Evolutionary conservation across 2,888 invertebrate species (phyloP).

Genomic region (Cerceris rybyensis): DNA sequence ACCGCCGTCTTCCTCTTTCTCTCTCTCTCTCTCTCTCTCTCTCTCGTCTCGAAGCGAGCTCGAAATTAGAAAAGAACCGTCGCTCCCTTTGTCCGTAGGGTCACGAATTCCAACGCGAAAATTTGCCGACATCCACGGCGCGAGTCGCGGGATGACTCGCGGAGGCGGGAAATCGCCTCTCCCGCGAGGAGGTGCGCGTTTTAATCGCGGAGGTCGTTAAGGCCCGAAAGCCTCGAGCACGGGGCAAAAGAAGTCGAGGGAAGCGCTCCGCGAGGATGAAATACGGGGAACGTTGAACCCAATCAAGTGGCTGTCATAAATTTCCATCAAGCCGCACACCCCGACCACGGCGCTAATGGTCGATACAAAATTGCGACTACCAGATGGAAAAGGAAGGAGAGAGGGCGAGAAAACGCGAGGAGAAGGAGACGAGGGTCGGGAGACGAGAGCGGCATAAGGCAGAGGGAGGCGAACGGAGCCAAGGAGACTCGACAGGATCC

Average conservation of each 20-base stretch:
- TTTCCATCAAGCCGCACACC: slow-evolving; percentile 78
- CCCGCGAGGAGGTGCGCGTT: slow-evolving; percentile 33
- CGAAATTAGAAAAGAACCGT: too few relatives aligned
- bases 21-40: too few relatives aligned
- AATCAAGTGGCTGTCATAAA: slow-evolving; percentile 81
- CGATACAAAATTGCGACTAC: slow-evolving; percentile 75
- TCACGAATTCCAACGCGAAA: too few relatives aligned
- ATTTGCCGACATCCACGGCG: too few relatives aligned
- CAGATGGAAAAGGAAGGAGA: slow-evolving; percentile 29
- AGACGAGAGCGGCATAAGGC: slow-evolving; percentile 16
- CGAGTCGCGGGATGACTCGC: too few relatives aligned
- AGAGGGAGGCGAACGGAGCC: slow-evolving; percentile 11
- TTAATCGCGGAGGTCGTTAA: slow-evolving; percentile 65
- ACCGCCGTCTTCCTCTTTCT: too few relatives aligned
- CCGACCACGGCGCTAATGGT: slow-evolving; percentile 75
- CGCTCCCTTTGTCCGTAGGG: too few relatives aligned
- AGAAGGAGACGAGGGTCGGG: slow-evolving; percentile 9
- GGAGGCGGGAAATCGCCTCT: background rate
- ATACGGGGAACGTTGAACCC: slow-evolving; percentile 80
- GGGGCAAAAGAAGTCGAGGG: slow-evolving; percentile 52
- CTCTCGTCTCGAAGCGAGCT: too few relatives aligned
- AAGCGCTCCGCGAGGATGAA: slow-evolving; percentile 71
- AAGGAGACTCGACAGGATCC: background rate
- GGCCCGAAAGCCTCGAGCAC: slow-evolving; percentile 40
- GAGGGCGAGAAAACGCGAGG: slow-evolving; percentile 20